These are phyloP conservation scores for Drosophila suzukii DNA, from an alignment of 1,140 invertebrate species.

Conservation along the genomic window DNA sequence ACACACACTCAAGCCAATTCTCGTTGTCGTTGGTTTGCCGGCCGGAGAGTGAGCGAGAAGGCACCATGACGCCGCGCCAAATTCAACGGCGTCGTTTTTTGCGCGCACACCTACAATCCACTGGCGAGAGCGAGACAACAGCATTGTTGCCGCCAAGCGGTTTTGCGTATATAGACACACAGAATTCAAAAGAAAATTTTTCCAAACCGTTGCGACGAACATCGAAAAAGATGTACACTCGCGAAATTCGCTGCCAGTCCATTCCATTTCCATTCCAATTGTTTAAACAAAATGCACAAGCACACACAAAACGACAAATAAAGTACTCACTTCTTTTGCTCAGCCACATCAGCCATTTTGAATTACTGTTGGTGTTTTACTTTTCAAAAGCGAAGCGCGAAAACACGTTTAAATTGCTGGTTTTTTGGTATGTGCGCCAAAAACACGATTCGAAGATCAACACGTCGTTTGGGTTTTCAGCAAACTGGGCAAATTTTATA, in stretches of 20 bases:
- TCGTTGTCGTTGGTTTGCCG: constrained; percentile 67
- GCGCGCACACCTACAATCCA: constrained; percentile 59
- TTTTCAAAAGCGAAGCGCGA: constrained; percentile 71
- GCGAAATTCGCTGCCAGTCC: constrained; percentile 43
- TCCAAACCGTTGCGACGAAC: constrained; percentile 55
- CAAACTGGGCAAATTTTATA: constrained; percentile 56
- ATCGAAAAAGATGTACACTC: constrained; percentile 60
- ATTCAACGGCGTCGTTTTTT: constrained; percentile 80
- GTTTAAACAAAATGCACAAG: constrained; percentile 56
- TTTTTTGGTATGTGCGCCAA: constrained; percentile 27
- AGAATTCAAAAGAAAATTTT: constrained; percentile 75
- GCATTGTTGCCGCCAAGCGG: constrained; percentile 40
- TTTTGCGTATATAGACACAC: constrained; percentile 80
- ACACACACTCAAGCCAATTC: constrained; percentile 52
- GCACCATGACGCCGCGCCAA: constrained; percentile 76
- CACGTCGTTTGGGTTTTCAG: constrained; percentile 30
- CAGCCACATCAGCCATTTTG: constrained; percentile 84
- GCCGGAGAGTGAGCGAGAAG: constrained; percentile 75
- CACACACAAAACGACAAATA: constrained; percentile 41
- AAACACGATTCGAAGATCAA: constrained; percentile 49
- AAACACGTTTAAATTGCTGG: constrained; percentile 44
- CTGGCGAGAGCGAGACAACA: constrained; percentile 60
- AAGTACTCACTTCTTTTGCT: constrained; percentile 83
- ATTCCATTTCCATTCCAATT: constrained; percentile 34
- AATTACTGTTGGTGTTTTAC: constrained; percentile 59